Evolutionary conservation across 2,797 vertebrate genomes (phyloP).

Genomic region (Trachops cirrhosus): DNA sequence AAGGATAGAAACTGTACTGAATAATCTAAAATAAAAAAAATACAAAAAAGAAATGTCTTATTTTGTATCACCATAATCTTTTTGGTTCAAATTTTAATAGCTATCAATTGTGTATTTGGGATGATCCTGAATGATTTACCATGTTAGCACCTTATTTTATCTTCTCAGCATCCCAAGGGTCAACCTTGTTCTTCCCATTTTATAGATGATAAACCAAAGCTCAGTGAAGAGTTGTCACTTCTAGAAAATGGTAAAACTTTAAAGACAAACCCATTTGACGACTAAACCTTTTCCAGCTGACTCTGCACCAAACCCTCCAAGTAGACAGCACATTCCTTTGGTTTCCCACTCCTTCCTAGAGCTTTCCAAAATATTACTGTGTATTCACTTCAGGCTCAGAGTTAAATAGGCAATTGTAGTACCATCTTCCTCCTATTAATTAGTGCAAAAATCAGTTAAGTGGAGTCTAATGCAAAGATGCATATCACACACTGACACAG

Average conservation of each 20-base stretch:
- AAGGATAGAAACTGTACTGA: no score
- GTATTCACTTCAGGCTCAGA: not conserved
- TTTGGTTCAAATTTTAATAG: slow-evolving; percentile 53
- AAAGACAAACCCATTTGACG: not conserved
- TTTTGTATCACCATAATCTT: slow-evolving; percentile 43
- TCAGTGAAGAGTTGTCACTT: not conserved
- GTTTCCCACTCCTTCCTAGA: not conserved
- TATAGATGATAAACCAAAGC: not conserved
- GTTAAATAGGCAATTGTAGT: not conserved
- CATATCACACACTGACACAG: not conserved
- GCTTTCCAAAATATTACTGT: not conserved
- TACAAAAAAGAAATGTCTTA: slow-evolving; percentile 36
- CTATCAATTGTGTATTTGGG: slow-evolving; percentile 17
- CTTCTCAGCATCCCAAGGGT: not conserved
- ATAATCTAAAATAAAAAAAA: no score
- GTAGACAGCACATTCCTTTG: not conserved
- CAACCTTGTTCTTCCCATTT: slow-evolving; percentile 27
- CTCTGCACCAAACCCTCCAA: not conserved
- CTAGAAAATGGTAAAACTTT: not conserved
- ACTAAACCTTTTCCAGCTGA: not conserved
- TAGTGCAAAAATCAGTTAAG: not conserved
- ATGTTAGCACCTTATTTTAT: slow-evolving; percentile 20
- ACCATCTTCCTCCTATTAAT: not conserved
- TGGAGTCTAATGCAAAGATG: not conserved
- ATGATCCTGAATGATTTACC: not conserved